Conservation (phyloP, 1,140 invertebrate species). For the Epicauta chinensis region DNA sequence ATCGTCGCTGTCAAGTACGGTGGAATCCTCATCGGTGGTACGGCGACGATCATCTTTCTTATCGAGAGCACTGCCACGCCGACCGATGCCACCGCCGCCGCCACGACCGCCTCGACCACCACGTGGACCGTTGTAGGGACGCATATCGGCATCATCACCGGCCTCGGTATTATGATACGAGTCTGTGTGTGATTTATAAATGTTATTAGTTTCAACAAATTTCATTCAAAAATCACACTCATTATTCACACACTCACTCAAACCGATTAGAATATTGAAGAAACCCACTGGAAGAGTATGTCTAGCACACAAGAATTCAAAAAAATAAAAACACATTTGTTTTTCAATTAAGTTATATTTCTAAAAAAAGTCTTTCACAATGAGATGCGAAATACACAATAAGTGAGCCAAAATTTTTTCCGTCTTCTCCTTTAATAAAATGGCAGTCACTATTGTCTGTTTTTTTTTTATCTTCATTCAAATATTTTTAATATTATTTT, state of each 20-base stretch:
- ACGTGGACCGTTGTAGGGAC: conserved; percentile 43
- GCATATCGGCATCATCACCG: conserved; percentile 46
- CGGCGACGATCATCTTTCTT: conserved; percentile 58
- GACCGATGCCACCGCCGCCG: conserved; percentile 40
- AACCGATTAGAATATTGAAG: neutral
- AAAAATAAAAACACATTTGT: conserved; percentile 30
- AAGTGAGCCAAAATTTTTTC: conserved; percentile 36
- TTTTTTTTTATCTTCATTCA: conserved; percentile 10
- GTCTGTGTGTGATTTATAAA: neutral
- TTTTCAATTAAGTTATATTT: conserved; percentile 41
- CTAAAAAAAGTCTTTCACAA: conserved; percentile 41
- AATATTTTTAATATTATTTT: conserved; percentile 4
- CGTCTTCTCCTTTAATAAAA: conserved; percentile 25
- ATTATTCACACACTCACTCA: conserved; percentile 19
- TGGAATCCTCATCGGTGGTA: conserved; percentile 73
- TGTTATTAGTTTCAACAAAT: neutral
- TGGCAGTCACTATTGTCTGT: conserved; percentile 28
- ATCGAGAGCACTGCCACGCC: conserved; percentile 43
- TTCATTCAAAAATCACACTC: neutral
- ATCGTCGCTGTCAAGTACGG: conserved; percentile 70
- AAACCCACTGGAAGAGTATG: conserved; percentile 18
- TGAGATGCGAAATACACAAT: conserved; percentile 38
- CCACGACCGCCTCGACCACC: conserved; percentile 47
- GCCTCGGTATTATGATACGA: conserved; percentile 40
- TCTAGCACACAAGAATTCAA: conserved; percentile 19